Evolutionary conservation across 2,113 vertebrate genomes (phyloP), one percentile per base, ranked within the genome.

Genomic region (Marmota monax): DNA sequence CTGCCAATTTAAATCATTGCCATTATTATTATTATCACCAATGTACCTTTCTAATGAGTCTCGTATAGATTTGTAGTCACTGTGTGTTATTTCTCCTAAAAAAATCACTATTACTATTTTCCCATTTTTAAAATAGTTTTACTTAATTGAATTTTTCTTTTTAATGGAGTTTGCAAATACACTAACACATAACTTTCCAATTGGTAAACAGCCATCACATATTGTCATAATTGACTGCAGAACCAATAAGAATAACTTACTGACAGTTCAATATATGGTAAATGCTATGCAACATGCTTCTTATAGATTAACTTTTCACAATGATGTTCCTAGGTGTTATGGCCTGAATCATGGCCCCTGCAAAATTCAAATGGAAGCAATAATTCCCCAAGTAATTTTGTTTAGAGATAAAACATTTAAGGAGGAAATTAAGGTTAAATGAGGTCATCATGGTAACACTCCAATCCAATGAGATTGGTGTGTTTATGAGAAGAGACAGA

Each of bases 101-200:
- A 51, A 2, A 51, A 39, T 39, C 11, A 51, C 11, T 14, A 51
- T 53, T 4, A 53, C 27, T 13, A 23, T 70, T 70, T 63, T 4
- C 29, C 51, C 20, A n/a, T 72, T 37, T 9, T 32, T 79, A 88
- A 87, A 87, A 29, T n/a, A 2, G 8, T 67, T 32, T 53, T 2
- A 48, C 91, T 96, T 86, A 72, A 78, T 42, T 80, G 17, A 16
- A 29, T 83, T 77, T 85, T 77, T 17, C 23, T 88, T 84, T 84
- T 92, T 39, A 87, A 93, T 4, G 9, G 25, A 53, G 7, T 90
- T 87, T 87, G 37, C 2, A 91, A 80, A 65, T 53, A 39, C 25
- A 53, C 45, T n/a, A 76, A 4, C 12, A 73, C 7, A 83, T 51
- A 29, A 42, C 27, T 84, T 42, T 82, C 17, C 12, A 80, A 5